Evolutionary conservation across 1,140 invertebrate species (phyloP).

Genomic region (Aphelenchoides besseyi): DNA sequence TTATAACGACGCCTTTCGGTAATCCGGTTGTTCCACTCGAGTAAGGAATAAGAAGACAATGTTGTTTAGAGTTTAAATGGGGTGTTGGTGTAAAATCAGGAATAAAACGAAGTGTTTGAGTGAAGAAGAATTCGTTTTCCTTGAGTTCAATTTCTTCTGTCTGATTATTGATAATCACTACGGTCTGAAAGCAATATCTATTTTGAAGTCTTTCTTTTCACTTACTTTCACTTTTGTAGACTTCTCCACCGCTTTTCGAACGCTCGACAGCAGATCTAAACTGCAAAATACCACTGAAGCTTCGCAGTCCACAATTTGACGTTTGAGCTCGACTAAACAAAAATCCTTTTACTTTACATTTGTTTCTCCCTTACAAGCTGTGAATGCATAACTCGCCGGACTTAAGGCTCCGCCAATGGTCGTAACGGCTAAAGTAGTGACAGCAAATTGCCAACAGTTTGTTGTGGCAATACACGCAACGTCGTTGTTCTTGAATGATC

Average conservation of each 20-base stretch:
- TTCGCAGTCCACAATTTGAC: constrained; percentile 70
- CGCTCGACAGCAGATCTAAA: constrained; percentile 68
- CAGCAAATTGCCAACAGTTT: constrained; percentile 46
- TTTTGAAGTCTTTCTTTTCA: neutral
- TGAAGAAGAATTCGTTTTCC: neutral
- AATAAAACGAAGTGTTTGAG: neutral
- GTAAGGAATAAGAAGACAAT: constrained; percentile 64
- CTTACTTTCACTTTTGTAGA: constrained; percentile 22
- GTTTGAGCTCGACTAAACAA: constrained; percentile 16
- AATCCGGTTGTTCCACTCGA: constrained; percentile 44
- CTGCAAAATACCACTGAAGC: constrained; percentile 72
- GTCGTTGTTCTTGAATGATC: constrained; percentile 68
- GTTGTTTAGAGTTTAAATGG: constrained; percentile 67
- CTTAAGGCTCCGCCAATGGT: constrained; percentile 69
- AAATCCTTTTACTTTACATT: neutral
- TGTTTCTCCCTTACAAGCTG: constrained; percentile 69
- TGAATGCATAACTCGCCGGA: constrained; percentile 78
- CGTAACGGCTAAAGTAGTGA: constrained; percentile 24
- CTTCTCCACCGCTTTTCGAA: constrained; percentile 57
- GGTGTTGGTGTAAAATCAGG: neutral
- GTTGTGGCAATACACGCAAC: constrained; percentile 26
- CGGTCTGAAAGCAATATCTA: neutral
- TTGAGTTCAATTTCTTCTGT: neutral
- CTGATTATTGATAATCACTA: neutral
- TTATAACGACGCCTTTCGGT: constrained; percentile 31